Evolutionary conservation across 2,113 vertebrate genomes (phyloP).

Genomic region (Macrotus californicus): DNA sequence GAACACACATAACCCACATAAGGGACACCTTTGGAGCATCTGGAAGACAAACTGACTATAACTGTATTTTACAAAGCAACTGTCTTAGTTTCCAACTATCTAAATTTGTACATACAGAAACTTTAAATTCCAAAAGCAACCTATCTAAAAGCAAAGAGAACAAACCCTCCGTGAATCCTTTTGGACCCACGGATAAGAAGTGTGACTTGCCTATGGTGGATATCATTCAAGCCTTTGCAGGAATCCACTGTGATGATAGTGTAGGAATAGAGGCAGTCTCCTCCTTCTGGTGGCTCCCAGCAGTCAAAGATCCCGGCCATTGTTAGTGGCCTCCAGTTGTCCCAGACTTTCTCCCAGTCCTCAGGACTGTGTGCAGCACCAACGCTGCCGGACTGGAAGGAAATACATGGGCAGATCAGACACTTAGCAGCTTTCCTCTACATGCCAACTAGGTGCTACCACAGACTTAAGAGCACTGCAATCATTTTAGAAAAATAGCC

Average conservation of each 20-base stretch:
- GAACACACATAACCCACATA: no score
- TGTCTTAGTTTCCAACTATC: background rate
- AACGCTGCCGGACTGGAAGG: background rate
- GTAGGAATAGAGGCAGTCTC: constrained; percentile 89
- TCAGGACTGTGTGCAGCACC: background rate
- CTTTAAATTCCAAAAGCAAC: background rate
- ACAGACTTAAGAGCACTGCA: background rate
- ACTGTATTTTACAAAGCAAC: background rate
- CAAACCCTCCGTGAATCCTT: background rate
- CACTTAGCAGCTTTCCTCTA: background rate
- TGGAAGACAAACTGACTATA: background rate
- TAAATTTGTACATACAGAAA: background rate
- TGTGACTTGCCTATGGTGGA: constrained; percentile 87
- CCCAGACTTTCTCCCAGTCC: constrained; percentile 79
- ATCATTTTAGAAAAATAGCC: background rate
- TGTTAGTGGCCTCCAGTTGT: constrained; percentile 88
- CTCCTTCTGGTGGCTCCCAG: constrained; percentile 89
- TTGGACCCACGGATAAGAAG: background rate
- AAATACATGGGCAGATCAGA: background rate
- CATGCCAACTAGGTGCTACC: no score
- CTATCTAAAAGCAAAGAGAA: background rate
- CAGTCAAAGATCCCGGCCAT: constrained; percentile 98
- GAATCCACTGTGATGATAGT: constrained; percentile 92
- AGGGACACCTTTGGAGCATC: background rate
- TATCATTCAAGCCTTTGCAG: constrained; percentile 84